phyloP scores from a whole-genome alignment of 2,113 vertebrate species.

The Catharus fuscescens region DNA sequence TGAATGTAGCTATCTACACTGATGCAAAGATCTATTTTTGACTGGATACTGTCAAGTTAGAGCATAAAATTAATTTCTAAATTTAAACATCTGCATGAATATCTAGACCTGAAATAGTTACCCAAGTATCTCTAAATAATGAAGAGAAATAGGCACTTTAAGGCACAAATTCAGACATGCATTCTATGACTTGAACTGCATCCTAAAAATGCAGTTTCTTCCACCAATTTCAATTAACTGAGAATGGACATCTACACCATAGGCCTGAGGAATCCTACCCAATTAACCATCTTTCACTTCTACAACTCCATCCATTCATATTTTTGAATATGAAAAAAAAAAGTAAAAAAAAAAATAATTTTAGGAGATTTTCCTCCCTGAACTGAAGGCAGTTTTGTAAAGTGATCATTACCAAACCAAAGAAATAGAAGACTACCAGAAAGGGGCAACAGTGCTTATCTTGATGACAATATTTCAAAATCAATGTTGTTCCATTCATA shows the following conservation, averaged over 20 bases:
- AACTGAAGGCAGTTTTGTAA: background rate
- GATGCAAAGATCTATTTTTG: background rate
- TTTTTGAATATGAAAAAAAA: background rate
- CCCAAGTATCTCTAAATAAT: background rate
- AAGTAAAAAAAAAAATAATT: background rate
- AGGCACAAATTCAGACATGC: background rate
- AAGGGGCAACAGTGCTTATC: background rate
- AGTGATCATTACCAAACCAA: background rate
- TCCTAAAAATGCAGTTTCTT: background rate
- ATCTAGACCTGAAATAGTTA: background rate
- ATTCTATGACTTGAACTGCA: background rate
- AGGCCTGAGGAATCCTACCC: background rate
- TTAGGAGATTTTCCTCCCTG: background rate
- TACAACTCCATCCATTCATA: background rate
- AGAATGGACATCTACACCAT: background rate
- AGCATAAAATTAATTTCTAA: conserved; percentile 1
- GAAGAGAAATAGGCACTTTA: background rate
- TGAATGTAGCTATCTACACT: background rate
- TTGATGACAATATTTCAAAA: background rate
- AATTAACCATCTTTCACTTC: background rate
- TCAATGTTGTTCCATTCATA: background rate
- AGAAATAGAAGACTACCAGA: background rate
- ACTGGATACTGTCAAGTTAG: background rate
- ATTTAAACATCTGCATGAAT: background rate
- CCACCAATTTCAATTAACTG: background rate